Base-by-base conservation (phyloP, 2,888 invertebrate genomes). In the Bombylius major region DNA sequence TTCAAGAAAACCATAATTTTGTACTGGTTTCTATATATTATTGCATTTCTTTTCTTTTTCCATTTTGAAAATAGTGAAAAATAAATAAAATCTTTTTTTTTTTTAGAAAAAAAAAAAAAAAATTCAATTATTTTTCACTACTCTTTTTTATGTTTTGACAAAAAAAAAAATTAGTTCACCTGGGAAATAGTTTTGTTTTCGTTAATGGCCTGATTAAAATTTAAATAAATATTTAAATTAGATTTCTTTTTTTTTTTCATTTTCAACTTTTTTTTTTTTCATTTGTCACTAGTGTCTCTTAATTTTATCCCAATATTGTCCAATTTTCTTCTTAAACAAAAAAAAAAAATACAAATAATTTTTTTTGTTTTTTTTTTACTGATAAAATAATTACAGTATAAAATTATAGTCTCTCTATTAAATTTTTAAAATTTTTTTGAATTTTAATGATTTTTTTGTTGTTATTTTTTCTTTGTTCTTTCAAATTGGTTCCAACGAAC, bases 251-350 rank as follows among this genome's bases (percentile, higher is more conserved):
- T 59, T 58, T 60, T 58, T 61, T 60, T 52, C 57, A 61, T 59
- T 61, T 63, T 23, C 23, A 23, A 63, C 63, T 58, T 62, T 61
- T 62, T 61, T 58, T 51, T 61, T 58, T 50, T 51, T 50, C 58
- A 60, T 62, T 67, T 70, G 73, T 73, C 73, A 73, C 74, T 73
- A 72, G 73, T 73, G 73, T 73, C 75, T 73, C 75, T 72, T 70
- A 74, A 44, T 54, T 51, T 55, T 55, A 51, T 55, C 58, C 56
- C 59, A 59, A 57, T 60, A 55, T 36, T 44, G 42, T 57, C 56
- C 57, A 56, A 57, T 50, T 47, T 47, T 55, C 51, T 33, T 39
- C 39, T 9, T 9, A 39, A 9, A 39, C 2, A 39, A 9, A 9
- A 9, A 39, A 9, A 39, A 7, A 11, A 9, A 39, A 39, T 11